phyloP scores from a whole-genome alignment of 2,113 vertebrate species.

The Apodemus speciosus region DNA sequence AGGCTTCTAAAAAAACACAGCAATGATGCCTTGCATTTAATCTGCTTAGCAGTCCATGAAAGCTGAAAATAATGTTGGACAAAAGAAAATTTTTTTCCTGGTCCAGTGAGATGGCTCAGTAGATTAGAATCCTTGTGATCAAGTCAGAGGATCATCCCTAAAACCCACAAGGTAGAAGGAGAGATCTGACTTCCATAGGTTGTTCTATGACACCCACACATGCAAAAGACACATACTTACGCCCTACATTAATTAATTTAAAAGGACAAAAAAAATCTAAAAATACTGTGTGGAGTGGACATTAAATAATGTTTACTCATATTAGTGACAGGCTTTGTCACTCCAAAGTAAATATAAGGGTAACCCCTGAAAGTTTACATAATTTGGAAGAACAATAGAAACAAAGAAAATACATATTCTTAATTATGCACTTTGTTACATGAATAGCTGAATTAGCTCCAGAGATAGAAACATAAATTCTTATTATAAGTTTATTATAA shows the following conservation, averaged over 20 bases:
- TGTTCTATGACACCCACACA: not conserved
- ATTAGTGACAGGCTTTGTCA: not conserved
- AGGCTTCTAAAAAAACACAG: not conserved
- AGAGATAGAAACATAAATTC: conserved; percentile 30
- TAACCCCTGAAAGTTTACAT: conserved; percentile 6
- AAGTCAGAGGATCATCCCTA: not conserved
- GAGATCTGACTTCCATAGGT: not conserved
- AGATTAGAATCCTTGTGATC: too few relatives aligned
- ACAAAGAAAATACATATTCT: conserved; percentile 15
- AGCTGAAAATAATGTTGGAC: conserved; percentile 10
- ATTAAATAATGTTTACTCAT: conserved; percentile 35
- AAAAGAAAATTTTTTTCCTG: not conserved
- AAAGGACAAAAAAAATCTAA: not conserved
- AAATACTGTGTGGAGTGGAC: conserved; percentile 13
- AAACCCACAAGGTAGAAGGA: not conserved
- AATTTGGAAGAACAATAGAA: conserved; percentile 19
- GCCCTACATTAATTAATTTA: too few relatives aligned
- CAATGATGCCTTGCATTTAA: not conserved
- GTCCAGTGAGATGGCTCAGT: not conserved
- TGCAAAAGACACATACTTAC: not conserved
- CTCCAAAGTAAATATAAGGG: conserved; percentile 43
- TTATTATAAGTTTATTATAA: conserved; percentile 50
- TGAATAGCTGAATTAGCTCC: conserved; percentile 48
- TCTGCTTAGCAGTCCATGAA: not conserved
- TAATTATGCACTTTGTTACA: conserved; percentile 59